A percentile compares a stretch with the other conserved stretches of the same genome.
Evolutionary conservation across 2,888 invertebrate species (phyloP).

Genomic region (Eupsilia transversa): DNA sequence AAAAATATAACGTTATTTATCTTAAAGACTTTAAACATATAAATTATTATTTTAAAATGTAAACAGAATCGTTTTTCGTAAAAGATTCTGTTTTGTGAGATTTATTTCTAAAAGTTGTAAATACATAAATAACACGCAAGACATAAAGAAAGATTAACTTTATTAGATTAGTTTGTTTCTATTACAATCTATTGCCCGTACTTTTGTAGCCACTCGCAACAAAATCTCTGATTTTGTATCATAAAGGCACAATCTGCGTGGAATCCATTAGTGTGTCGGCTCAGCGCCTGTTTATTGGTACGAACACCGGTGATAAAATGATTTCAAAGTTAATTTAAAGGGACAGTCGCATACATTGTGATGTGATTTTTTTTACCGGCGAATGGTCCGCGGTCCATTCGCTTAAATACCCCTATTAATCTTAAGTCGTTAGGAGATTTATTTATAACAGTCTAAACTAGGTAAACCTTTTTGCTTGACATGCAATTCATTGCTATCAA

Average conservation of each 20-base stretch:
- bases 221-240: not conserved
- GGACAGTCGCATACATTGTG: too few relatives aligned
- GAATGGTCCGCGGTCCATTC: too few relatives aligned
- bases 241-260: constrained; percentile 6
- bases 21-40: too few relatives aligned
- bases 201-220: not conserved
- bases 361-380: too few relatives aligned
- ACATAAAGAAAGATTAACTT: not conserved
- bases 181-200: not conserved
- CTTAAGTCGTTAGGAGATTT: constrained; percentile 1
- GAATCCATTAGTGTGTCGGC: constrained; percentile 5
- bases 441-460: constrained; percentile 9
- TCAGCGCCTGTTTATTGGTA: not conserved
- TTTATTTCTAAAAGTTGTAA: not conserved
- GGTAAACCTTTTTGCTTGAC: not conserved
- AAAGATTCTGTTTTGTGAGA: not conserved
- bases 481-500: not conserved
- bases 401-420: constrained; percentile 5
- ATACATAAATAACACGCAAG: not conserved
- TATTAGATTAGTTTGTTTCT: not conserved
- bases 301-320: too few relatives aligned
- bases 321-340: too few relatives aligned
- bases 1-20: too few relatives aligned
- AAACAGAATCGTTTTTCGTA: too few relatives aligned
- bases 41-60: too few relatives aligned